Evolutionary conservation across 2,797 vertebrate genomes (phyloP), one percentile per base, ranked within the genome.

Genomic region (Anguilla marmorata): DNA sequence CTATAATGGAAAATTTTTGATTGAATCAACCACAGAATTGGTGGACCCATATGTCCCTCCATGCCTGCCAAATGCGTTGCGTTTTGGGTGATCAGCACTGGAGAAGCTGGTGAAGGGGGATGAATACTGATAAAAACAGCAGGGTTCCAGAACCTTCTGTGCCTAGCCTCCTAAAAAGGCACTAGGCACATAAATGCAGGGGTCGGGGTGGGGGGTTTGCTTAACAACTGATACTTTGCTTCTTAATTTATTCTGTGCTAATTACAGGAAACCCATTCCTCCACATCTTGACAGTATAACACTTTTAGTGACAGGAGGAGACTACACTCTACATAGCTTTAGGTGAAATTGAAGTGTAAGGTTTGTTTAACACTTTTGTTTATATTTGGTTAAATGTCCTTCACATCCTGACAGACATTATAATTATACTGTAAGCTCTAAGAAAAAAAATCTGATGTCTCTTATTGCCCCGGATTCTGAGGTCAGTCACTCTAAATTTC

Each of bases 221-320:
- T 58, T 16, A 58, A 58, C n/a, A n/a, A n/a, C 24, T 14, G 63
- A 69, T 69, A 69, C 24, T 69, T 27, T n/a, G 33, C 27, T 2
- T 74, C 69, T 3, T 74, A 76, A 76, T 76, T 37, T 33, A 76
- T 76, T 76, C 30, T 19, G 33, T 37, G 12, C 37, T 76, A 76
- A 76, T 76, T 37, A 76, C 27, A 76, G 11, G 14, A 76, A 76
- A 30, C 12, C 33, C 72, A 33, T 63, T 85, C 72, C 83, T 88
- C 66, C 83, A 30, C 2, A 41, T 85, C 30, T 37, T 2, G 54
- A 37, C 72, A 37, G 9, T 58, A 37, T 16, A 76, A 76, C 72
- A 76, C 11, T 12, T 69, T 27, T 9, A 27, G 7, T 37, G 12
- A 37, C 72, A 76, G 63, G 63, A 69, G 24, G 5, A 69, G 0